Evolutionary conservation across 1,140 invertebrate species (phyloP).

Genomic region (Scaptomyza pallida): DNA sequence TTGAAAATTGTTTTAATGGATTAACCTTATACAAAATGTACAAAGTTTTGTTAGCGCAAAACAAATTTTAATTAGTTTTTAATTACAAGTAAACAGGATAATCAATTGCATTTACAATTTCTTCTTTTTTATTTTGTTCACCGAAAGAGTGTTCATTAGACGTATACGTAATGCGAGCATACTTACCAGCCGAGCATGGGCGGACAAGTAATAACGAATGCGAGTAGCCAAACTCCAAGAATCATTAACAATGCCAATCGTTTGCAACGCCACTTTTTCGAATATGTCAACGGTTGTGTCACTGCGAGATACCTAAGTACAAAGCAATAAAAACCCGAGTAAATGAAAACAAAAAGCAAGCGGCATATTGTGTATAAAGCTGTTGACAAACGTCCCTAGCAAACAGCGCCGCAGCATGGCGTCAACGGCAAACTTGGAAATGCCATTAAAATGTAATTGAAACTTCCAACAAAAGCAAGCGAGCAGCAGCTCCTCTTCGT

Average conservation of each 20-base stretch:
- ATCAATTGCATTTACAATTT: no score
- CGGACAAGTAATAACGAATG: slow-evolving; percentile 92
- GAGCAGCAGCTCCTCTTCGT: not conserved
- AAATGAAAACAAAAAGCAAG: slow-evolving; percentile 74
- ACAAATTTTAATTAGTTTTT: no score
- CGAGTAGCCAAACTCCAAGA: slow-evolving; percentile 91
- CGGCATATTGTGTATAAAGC: slow-evolving; percentile 76
- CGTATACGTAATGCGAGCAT: not conserved
- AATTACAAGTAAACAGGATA: no score
- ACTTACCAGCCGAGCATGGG: slow-evolving; percentile 92
- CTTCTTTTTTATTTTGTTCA: not conserved
- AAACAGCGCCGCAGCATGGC: slow-evolving; percentile 54
- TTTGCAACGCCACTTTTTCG: slow-evolving; percentile 90
- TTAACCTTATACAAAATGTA: no score
- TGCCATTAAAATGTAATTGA: slow-evolving; percentile 83
- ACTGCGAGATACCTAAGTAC: slow-evolving; percentile 91
- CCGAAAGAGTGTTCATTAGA: not conserved
- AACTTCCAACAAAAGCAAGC: slow-evolving; percentile 70
- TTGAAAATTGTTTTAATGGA: no score
- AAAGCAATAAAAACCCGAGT: slow-evolving; percentile 45
- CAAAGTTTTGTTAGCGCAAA: no score
- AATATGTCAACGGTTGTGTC: slow-evolving; percentile 92
- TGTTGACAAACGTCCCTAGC: slow-evolving; percentile 49
- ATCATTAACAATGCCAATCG: slow-evolving; percentile 92
- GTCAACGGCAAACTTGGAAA: slow-evolving; percentile 74